A percentile compares a stretch with the other conserved stretches of the same genome.
Evolutionary conservation across 2,797 vertebrate genomes (phyloP).

Genomic region (Myotis daubentonii): DNA sequence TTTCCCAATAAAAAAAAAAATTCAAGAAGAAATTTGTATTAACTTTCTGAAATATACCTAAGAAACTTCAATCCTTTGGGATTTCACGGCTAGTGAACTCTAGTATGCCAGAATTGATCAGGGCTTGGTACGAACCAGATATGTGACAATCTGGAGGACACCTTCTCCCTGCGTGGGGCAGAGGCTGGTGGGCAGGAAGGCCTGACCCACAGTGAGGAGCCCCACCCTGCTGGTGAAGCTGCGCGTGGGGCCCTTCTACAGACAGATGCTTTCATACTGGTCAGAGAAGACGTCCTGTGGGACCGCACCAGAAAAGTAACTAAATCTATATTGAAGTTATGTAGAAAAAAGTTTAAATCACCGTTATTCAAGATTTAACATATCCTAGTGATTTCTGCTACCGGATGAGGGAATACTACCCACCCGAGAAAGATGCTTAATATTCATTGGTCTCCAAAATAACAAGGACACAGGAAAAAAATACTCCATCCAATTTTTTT

Average conservation of each 20-base stretch:
- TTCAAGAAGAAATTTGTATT: not conserved
- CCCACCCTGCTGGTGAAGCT: not conserved
- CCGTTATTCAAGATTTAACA: slow-evolving; percentile 19
- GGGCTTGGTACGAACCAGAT: not conserved
- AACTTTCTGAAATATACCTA: slow-evolving; percentile 26
- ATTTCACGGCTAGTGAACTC: not conserved
- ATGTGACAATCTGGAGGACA: not conserved
- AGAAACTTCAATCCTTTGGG: not conserved
- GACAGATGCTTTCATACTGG: not conserved
- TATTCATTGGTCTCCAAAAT: slow-evolving; percentile 42
- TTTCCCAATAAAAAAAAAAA: slow-evolving; percentile 8
- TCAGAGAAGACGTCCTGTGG: not conserved
- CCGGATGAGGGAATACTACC: not conserved
- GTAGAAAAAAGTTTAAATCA: not conserved
- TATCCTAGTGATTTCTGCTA: slow-evolving; percentile 23
- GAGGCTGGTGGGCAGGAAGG: not conserved
- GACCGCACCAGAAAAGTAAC: not conserved
- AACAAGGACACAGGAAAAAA: not conserved
- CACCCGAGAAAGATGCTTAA: not conserved
- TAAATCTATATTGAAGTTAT: not conserved
- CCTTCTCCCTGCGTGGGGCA: not conserved
- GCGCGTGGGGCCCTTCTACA: accelerated
- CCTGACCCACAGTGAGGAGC: not conserved
- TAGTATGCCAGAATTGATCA: not conserved
- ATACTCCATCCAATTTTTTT: not conserved